phyloP scores from a whole-genome alignment of 2,888 invertebrate genomes.

The Frankliniella fusca region DNA sequence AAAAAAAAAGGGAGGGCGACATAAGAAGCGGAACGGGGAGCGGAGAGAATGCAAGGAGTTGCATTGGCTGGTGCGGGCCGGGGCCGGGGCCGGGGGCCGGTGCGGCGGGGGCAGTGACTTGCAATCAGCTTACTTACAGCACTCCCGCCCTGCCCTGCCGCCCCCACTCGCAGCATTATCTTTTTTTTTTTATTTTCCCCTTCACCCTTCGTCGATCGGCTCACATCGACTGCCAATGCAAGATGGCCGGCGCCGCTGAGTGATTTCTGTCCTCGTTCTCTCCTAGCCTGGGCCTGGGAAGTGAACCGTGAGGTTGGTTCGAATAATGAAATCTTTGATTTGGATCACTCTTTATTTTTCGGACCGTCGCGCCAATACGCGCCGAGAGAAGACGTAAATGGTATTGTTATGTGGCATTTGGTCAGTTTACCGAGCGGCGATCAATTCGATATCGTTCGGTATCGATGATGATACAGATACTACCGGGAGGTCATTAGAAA shows the following conservation, averaged over 20 bases:
- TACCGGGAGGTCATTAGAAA: too few species aligned
- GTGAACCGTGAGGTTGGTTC: too few species aligned
- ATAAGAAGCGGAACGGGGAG: neutral
- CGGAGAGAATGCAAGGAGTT: neutral
- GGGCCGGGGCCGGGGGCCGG: neutral
- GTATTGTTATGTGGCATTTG: too few species aligned
- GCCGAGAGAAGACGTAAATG: too few species aligned
- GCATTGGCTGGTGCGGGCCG: neutral
- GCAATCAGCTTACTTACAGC: neutral
- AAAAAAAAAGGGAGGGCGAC: neutral
- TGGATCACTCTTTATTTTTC: too few species aligned
- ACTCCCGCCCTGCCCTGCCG: neutral
- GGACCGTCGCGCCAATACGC: too few species aligned
- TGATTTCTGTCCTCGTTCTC: too few species aligned
- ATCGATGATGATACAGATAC: too few species aligned
- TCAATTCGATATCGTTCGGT: too few species aligned
- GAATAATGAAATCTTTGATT: too few species aligned
- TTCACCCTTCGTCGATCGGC: neutral
- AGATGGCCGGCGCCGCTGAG: neutral
- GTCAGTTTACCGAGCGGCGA: too few species aligned
- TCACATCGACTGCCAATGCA: neutral
- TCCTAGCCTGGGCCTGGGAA: too few species aligned
- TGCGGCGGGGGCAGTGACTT: neutral
- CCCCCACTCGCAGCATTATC: neutral
- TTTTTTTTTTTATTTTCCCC: constrained; percentile 3